A percentile compares a stretch with the other conserved stretches of the same genome.
Conservation (phyloP, 2,797 vertebrate genomes). For the Myotis findleyi region DNA sequence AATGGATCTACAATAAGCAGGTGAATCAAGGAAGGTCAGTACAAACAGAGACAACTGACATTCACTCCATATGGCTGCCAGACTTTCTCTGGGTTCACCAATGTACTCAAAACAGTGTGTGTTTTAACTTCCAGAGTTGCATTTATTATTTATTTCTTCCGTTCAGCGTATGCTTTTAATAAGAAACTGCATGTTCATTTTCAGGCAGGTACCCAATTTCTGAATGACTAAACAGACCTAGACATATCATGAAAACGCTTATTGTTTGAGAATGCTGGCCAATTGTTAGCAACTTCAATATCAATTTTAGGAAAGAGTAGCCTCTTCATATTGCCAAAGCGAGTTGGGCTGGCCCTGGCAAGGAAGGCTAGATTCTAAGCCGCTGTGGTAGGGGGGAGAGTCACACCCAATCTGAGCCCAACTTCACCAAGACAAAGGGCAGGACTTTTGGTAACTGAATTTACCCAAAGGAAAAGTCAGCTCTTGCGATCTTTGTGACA, state of each 20-base stretch:
- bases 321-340: background rate
- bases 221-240: constrained; percentile 54
- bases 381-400: background rate
- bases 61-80: accelerated
- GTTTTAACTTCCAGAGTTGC: background rate
- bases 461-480: background rate
- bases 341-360: background rate
- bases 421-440: background rate
- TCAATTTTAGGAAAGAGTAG: background rate
- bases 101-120: background rate
- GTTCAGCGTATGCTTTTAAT: background rate
- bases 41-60: background rate
- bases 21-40: accelerated
- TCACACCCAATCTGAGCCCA: background rate
- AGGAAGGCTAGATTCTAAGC: background rate
- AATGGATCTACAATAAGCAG: background rate
- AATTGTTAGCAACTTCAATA: background rate
- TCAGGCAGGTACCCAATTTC: background rate
- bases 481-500: background rate
- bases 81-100: background rate
- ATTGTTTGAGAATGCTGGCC: background rate
- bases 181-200: constrained; percentile 41
- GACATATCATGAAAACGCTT: background rate
- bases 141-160: background rate
- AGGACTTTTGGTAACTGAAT: background rate